A percentile compares a stretch with the other conserved stretches of the same genome.
Evolutionary conservation across 2,113 vertebrate species (phyloP).

Genomic region (Numida meleagris): DNA sequence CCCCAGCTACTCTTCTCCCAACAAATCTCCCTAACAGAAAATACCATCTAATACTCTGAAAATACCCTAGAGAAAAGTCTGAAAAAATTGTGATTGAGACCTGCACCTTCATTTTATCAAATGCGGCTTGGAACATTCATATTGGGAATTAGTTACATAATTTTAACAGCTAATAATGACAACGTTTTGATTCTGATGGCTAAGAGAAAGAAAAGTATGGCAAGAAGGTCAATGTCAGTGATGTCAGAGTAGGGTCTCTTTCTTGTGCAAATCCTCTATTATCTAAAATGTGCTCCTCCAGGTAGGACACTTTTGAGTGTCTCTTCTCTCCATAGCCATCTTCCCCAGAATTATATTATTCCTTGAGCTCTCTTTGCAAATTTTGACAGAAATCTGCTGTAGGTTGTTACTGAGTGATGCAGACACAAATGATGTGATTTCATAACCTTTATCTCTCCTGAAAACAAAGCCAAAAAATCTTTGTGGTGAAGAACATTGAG

Average conservation of each 20-base stretch:
- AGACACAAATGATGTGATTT: not conserved
- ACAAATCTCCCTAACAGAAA: not conserved
- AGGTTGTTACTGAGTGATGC: not conserved
- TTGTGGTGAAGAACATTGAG: not conserved
- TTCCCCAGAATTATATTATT: not conserved
- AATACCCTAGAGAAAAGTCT: not conserved
- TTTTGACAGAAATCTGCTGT: not conserved
- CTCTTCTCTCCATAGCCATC: not conserved
- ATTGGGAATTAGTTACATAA: not conserved
- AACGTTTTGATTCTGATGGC: not conserved
- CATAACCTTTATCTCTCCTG: not conserved
- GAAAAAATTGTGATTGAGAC: not conserved
- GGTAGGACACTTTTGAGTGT: not conserved
- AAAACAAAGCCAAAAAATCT: not conserved
- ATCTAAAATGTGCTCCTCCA: not conserved
- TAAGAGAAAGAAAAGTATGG: not conserved
- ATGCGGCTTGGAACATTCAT: not conserved
- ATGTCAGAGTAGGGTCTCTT: not conserved
- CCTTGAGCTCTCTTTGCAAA: not conserved
- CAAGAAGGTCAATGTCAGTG: not conserved
- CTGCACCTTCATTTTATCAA: not conserved
- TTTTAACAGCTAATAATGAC: not conserved
- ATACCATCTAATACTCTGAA: not conserved
- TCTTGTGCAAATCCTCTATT: not conserved
- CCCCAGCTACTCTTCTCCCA: not conserved